Evolutionary conservation across 2,888 invertebrate species (phyloP).

Genomic region (Physocephala rufipes): DNA sequence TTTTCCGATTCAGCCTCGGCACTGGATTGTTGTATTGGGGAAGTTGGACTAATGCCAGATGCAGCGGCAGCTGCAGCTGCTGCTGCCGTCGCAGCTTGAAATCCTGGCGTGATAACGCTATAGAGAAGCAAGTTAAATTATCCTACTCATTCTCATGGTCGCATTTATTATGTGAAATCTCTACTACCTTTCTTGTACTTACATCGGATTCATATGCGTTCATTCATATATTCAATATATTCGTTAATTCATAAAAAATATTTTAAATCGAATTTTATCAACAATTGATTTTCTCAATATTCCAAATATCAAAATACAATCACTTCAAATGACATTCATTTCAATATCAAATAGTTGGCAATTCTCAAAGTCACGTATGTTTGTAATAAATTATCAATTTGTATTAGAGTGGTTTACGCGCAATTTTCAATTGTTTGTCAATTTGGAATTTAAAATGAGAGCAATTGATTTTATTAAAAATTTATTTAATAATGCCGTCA

Average conservation of each 20-base stretch:
- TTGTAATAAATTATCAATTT: background rate
- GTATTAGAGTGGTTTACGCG: background rate
- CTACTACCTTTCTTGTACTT: slow-evolving; percentile 11
- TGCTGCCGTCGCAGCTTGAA: slow-evolving; percentile 58
- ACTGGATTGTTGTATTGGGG: slow-evolving; percentile 24
- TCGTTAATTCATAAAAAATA: background rate
- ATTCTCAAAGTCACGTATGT: background rate
- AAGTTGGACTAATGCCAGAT: slow-evolving; percentile 43
- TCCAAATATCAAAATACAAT: background rate
- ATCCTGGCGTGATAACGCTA: slow-evolving; percentile 52
- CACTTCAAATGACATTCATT: background rate
- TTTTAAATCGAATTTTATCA: background rate
- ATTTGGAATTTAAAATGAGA: background rate
- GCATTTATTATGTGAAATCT: too few species aligned
- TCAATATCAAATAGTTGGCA: background rate
- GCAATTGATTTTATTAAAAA: background rate
- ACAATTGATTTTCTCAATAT: background rate
- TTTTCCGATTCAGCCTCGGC: slow-evolving; percentile 42
- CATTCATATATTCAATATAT: background rate
- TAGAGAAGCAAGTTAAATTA: background rate
- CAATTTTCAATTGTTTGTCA: background rate
- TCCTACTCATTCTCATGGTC: too few species aligned
- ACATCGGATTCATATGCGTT: slow-evolving; percentile 43
- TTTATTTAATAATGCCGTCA: too few species aligned
- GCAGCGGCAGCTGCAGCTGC: slow-evolving; percentile 57